A percentile compares a stretch with the other conserved stretches of the same genome.
Conservation (phyloP, 2,888 invertebrate species). For the Oxyteleia sp. region DNA sequence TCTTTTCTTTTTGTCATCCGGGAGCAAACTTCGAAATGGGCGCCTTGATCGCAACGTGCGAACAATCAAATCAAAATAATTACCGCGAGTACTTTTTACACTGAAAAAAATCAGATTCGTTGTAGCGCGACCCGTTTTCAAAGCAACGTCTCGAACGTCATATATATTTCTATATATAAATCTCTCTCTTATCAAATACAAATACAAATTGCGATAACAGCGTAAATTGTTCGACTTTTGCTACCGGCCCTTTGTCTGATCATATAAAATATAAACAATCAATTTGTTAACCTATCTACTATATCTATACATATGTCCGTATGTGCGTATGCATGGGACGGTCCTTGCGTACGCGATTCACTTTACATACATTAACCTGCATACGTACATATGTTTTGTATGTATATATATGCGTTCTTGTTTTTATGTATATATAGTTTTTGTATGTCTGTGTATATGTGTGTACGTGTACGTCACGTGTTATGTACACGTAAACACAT, state of each 20-base stretch:
- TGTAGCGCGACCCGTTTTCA: slow-evolving; percentile 51
- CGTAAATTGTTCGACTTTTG: slow-evolving; percentile 79
- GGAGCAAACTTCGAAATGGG: slow-evolving; percentile 81
- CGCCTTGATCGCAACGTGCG: slow-evolving; percentile 63
- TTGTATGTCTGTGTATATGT: slow-evolving; percentile 56
- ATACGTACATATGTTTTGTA: slow-evolving; percentile 79
- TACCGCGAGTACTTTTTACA: slow-evolving; percentile 39
- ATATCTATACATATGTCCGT: slow-evolving; percentile 86
- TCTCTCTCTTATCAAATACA: slow-evolving; percentile 62
- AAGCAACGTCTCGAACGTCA: slow-evolving; percentile 63
- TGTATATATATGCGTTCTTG: slow-evolving; percentile 38
- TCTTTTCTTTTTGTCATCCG: slow-evolving; percentile 74
- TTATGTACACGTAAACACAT: slow-evolving; percentile 71
- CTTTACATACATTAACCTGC: slow-evolving; percentile 78
- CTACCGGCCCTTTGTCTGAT: slow-evolving; percentile 80
- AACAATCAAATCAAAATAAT: slow-evolving; percentile 58
- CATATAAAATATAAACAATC: slow-evolving; percentile 87
- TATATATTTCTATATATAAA: slow-evolving; percentile 68
- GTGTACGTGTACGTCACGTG: slow-evolving; percentile 36
- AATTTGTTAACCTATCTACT: slow-evolving; percentile 87
- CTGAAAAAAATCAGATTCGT: slow-evolving; percentile 54
- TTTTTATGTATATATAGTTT: slow-evolving; percentile 46
- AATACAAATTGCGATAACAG: slow-evolving; percentile 67
- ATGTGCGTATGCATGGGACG: slow-evolving; percentile 85
- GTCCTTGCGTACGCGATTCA: slow-evolving; percentile 78